Base-by-base conservation (phyloP, 2,797 vertebrate genomes). In the Argyrosomus regius region DNA sequence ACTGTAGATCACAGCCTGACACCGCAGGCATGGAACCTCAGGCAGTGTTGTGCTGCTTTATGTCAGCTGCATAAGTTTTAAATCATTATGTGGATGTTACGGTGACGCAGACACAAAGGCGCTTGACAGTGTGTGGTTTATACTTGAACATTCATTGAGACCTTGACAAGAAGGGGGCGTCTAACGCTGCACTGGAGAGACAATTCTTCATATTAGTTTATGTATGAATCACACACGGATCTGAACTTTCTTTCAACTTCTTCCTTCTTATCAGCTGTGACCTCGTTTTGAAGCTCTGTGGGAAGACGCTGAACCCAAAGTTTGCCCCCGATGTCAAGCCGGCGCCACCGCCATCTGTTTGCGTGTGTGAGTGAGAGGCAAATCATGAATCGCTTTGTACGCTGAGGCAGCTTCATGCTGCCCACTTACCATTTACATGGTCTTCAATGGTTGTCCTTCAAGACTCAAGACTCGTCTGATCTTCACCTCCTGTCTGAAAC, bases 1-100 rank as follows among this genome's bases (percentile, higher is more conserved):
- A 65, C 7, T 18, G 73, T 17, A 60, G 70, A 84, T 88, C 80
- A 61, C 75, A 84, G 75, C 14, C 74, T 26, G 71, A 75, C 60
- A 81, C 52, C 49, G 45, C 20, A 11, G 66, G 63, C 46, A 60
- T 28, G 35, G 61, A 81, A 39, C 14, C 53, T 3, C 62, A 68
- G 58, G 68, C 52, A 12, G 20, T 6, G 48, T 28, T 35, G 18
- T 22, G 69, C 48, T 72, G 72, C 65, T 64, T 64, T 59, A 56
- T 74, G 72, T 68, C 59, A 54, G 81, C 72, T 52, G 50, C 60
- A 67, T 13, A 11, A 49, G 35, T n/a, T 83, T 74, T 18, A 50
- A 73, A 74, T 63, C 50, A 59, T 67, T 35, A 49, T 60, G 41
- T 60, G 75, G 70, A 22, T 28, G 66, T 82, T 67, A 46, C 58